Evolutionary conservation across 2,888 invertebrate species (phyloP), one percentile per base, ranked within the genome.

Genomic region (Dugesia japonica): DNA sequence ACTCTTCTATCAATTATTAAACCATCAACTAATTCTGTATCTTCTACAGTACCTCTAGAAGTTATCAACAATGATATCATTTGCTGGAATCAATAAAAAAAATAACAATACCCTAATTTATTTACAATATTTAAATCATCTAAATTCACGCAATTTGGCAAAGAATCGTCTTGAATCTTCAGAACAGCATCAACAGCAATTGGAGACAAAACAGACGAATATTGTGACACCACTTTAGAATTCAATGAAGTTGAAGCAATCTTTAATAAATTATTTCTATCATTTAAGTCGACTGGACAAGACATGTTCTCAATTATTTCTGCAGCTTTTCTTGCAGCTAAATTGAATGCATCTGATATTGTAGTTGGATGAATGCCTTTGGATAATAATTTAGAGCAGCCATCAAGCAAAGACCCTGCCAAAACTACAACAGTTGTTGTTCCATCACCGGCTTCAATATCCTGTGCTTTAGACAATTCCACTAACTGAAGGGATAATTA

Each of bases 361-460:
- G 90, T 90, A 4, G 95, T 94, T 0, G 98, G 98, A 83, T 99
- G 98, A 82, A 99, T 92, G 73, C 97, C 87, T 85, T 92, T 92
- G 77, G 89, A 88, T 28, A 98, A 86, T 17, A 99, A 87, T 82
- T 92, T 92, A 83, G 94, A 91, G 74, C 93, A 91, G 74, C 94
- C 92, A 85, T 97, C 94, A 76, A 99, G 86, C 74, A 99, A 85
- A 79, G 94, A 92, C 74, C 98, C 98, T 80, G 95, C 97, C 82
- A 98, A 89, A 4, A 99, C 92, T 13, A 97, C 97, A 76, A 98
- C 98, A 26, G 94, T 92, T 13, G 98, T 99, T 26, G 98, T 99
- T 78, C 98, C 98, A 87, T 99, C 98, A 72, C 98, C 98, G 81
- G 98, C 98, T 86, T 97, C 97, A 81, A 95, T 89, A 85, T 99